Base-by-base conservation (phyloP, 2,888 invertebrate species). In the Oscheius onirici region DNA sequence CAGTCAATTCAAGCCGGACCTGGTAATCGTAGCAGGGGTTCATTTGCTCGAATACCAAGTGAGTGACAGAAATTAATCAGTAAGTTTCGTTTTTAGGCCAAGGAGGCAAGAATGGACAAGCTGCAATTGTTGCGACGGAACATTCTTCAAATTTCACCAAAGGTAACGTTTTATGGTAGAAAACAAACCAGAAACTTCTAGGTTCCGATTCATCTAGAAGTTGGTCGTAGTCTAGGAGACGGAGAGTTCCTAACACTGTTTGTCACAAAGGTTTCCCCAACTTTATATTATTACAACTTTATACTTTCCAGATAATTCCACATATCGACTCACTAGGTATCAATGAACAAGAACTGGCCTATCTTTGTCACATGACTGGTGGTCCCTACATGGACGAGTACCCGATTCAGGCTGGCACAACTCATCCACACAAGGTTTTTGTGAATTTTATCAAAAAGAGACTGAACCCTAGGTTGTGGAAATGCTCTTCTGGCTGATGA, bases 301-400 rank as follows among this genome's bases (percentile, higher is more conserved):
- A 65, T 28, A 66, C 13, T 10, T 17, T 68, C 15, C 80, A 89
- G 89, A 84, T 89, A 52, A 73, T 89, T 40, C 84, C 85, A 1
- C 79, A 83, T 55, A 86, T 89, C 5, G 86, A 88, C 63, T 89
- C 89, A 5, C 77, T 90, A 44, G 89, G 89, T 13, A 84, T 90
- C 28, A 90, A 89, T 82, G 90, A 90, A 75, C 89, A 90, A 73
- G 89, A 90, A 76, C 76, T 90, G 43, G 81, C 88, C 0, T 89
- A 89, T 74, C 73, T 89, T 15, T 87, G 88, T 10, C 82, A 87
- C 66, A 87, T 88, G 8, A 87, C 83, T 3, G 85, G 82, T 22
- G 89, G 89, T 0, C 89, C 89, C 5, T 89, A 89, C 73, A 79
- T 76, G 76, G 83, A 87, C 66, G 85, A 78, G 54, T 87, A 78